A percentile compares a stretch with the other conserved stretches of the same genome.
These are phyloP conservation scores for Heliothis subflexa DNA, from an alignment of 1,140 invertebrate species.

Conservation along the genomic window DNA sequence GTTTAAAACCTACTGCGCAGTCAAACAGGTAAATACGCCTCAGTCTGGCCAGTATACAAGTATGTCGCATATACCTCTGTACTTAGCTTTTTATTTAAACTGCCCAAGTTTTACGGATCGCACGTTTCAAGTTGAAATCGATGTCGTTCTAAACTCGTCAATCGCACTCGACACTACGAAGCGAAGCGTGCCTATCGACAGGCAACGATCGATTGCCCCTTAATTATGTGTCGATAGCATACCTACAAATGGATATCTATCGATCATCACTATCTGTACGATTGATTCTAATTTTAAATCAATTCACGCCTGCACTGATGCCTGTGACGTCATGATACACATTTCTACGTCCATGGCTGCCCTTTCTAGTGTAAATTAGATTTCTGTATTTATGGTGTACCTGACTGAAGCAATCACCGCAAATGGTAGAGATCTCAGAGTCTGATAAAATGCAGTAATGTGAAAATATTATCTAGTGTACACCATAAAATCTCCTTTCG, in stretches of 20 bases:
- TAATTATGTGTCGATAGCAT: slow-evolving; percentile 44
- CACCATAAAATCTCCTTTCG: slow-evolving; percentile 43
- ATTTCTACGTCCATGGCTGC: background rate
- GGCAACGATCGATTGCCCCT: slow-evolving; percentile 39
- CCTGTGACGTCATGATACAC: slow-evolving; percentile 27
- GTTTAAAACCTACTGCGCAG: no score
- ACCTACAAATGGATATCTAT: slow-evolving; percentile 43
- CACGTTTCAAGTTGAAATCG: slow-evolving; percentile 22
- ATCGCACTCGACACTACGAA: slow-evolving; percentile 40
- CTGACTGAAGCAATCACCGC: slow-evolving; percentile 41
- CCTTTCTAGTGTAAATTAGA: slow-evolving; percentile 38
- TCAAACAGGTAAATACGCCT: no score
- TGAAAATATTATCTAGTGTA: slow-evolving; percentile 47
- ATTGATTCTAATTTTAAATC: slow-evolving; percentile 44
- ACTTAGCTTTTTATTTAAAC: no score
- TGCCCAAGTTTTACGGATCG: background rate
- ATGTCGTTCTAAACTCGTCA: slow-evolving; percentile 38
- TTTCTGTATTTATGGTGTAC: slow-evolving; percentile 38
- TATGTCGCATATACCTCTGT: no score
- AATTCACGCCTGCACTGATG: slow-evolving; percentile 47
- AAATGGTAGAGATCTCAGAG: slow-evolving; percentile 37
- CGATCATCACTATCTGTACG: slow-evolving; percentile 40
- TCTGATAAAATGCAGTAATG: slow-evolving; percentile 38
- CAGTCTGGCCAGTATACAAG: no score
- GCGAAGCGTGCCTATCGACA: slow-evolving; percentile 38